Conservation (phyloP, 1,140 invertebrate species). For the Cydia amplana region DNA sequence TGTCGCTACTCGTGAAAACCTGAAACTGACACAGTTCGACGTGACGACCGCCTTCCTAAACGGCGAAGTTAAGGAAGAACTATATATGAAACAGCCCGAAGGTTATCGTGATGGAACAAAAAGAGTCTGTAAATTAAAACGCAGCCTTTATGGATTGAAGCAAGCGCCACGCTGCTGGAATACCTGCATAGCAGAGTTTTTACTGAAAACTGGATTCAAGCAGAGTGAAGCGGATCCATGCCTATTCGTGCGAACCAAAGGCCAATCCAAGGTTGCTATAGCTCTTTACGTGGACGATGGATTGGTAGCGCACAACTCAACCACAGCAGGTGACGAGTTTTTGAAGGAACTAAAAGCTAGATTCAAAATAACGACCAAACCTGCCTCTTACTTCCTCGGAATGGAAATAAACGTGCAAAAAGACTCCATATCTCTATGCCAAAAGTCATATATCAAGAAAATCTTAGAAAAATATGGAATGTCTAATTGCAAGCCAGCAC, state of each 20-base stretch:
- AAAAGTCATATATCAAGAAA: conserved; percentile 56
- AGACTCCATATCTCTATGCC: conserved; percentile 47
- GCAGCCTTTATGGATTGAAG: conserved; percentile 60
- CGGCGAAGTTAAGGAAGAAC: too few species aligned
- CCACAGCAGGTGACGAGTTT: conserved; percentile 36
- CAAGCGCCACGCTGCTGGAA: conserved; percentile 57
- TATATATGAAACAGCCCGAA: conserved; percentile 33
- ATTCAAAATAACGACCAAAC: conserved; percentile 49
- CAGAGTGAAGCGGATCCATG: conserved; percentile 57
- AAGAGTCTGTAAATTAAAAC: conserved; percentile 53
- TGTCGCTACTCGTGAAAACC: too few species aligned
- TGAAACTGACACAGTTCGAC: too few species aligned
- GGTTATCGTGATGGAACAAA: conserved; percentile 30
- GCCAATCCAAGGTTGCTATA: conserved; percentile 45
- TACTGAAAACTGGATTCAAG: conserved; percentile 51
- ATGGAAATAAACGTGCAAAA: conserved; percentile 46
- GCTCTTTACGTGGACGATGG: conserved; percentile 68
- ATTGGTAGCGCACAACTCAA: conserved; percentile 49
- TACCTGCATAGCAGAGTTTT: conserved; percentile 41
- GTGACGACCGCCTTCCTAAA: too few species aligned
- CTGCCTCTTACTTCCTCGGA: conserved; percentile 48
- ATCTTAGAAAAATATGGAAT: conserved; percentile 45
- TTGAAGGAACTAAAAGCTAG: conserved; percentile 42
- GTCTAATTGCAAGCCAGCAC: conserved; percentile 7
- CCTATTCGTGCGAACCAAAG: conserved; percentile 46